phyloP scores from a whole-genome alignment of 37 sponge, comb jelly and placozoan species.

The Amphimedon queenslandica region DNA sequence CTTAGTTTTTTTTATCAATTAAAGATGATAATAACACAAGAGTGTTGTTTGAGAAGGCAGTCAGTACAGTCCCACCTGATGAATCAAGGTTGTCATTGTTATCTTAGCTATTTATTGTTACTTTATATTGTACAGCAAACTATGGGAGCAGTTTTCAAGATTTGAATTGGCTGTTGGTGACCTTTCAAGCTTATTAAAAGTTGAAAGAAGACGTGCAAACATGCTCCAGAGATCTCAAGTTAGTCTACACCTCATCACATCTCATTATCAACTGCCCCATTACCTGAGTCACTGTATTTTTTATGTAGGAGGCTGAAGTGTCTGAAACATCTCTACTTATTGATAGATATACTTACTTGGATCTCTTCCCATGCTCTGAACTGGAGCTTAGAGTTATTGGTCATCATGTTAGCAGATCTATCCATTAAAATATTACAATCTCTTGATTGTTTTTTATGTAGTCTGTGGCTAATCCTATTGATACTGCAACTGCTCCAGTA shows the following conservation, averaged over 20 bases:
- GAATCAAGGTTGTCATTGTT: constrained; percentile 49
- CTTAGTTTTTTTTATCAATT: background rate
- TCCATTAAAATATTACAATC: background rate
- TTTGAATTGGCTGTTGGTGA: constrained; percentile 93
- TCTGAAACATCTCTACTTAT: constrained; percentile 73
- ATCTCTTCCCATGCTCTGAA: constrained; percentile 77
- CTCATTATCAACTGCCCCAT: no score
- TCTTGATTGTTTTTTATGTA: background rate
- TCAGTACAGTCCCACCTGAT: constrained; percentile 56
- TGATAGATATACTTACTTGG: constrained; percentile 89
- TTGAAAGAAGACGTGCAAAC: constrained; percentile 81
- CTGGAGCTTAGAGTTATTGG: constrained; percentile 83
- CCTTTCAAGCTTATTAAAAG: constrained; percentile 77
- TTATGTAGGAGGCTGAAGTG: no score
- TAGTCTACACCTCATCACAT: no score
- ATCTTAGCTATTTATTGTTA: background rate
- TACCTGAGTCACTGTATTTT: no score
- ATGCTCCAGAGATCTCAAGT: no score
- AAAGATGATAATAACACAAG: constrained; percentile 96
- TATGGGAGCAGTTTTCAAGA: constrained; percentile 77
- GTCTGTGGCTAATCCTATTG: background rate
- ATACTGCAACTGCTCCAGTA: no score
- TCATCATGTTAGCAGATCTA: constrained; percentile 83
- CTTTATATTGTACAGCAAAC: constrained; percentile 64
- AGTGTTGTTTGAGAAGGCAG: constrained; percentile 84